Conservation (phyloP, 2,888 invertebrate genomes). For the Acrobasis repandana region DNA sequence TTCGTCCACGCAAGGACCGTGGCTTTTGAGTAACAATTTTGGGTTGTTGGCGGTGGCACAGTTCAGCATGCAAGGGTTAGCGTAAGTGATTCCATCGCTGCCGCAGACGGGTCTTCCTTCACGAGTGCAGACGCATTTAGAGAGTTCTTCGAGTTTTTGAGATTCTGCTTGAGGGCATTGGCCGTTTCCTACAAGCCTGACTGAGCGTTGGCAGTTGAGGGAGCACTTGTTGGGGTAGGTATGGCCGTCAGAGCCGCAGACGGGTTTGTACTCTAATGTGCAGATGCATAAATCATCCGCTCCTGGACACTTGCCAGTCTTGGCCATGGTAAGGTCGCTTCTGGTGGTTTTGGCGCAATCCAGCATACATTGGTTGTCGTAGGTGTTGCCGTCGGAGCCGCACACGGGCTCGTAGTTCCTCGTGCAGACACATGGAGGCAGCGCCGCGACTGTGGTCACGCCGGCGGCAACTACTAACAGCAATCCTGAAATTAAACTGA, state of each 20-base stretch:
- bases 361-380: slow-evolving; percentile 74
- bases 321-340: slow-evolving; percentile 3
- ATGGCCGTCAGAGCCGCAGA: slow-evolving; percentile 74
- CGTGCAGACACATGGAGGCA: slow-evolving; percentile 31
- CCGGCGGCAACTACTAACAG: slow-evolving; percentile 39
- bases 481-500: slow-evolving; percentile 39
- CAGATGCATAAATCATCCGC: slow-evolving; percentile 27
- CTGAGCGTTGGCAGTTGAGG: slow-evolving; percentile 23
- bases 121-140: slow-evolving; percentile 13
- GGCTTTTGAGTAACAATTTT: not conserved
- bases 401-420: slow-evolving; percentile 79
- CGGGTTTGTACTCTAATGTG: slow-evolving; percentile 30
- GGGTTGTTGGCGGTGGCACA: slow-evolving; percentile 4
- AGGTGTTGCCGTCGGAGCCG: slow-evolving; percentile 87
- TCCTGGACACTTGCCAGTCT: slow-evolving; percentile 8
- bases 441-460: slow-evolving; percentile 14
- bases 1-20: not conserved
- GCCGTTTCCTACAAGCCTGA: slow-evolving; percentile 8
- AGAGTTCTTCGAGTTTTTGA: not conserved
- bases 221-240: slow-evolving; percentile 85
- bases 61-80: slow-evolving; percentile 23
- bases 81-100: slow-evolving; percentile 27
- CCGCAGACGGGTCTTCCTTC: slow-evolving; percentile 23
- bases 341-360: slow-evolving; percentile 26
- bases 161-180: not conserved